Base-by-base conservation (phyloP, 2,113 vertebrate species). In the Saimiri boliviensis region DNA sequence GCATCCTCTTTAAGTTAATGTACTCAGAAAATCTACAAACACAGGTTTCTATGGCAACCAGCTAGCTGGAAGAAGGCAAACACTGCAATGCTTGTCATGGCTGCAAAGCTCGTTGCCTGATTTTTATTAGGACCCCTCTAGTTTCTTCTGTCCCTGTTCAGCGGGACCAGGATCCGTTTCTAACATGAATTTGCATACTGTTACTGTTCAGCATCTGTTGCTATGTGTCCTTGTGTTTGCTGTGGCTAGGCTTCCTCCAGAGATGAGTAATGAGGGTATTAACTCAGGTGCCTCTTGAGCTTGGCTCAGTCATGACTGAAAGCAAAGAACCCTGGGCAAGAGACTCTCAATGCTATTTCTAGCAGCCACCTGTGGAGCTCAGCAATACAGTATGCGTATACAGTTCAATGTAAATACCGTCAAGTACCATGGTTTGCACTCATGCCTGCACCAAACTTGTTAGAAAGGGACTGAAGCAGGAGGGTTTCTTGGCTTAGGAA, bases 21-120 rank as follows among this genome's bases (percentile, higher is more conserved):
- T 42, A 92, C 95, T 95, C 63, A 81, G 76, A 93, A 92, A 83
- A 56, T 19, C 95, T 73, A 88, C 66, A 84, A 90, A 92, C 71
- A 25, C 60, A 21, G 81, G 97, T 98, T 97, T 96, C 97, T 82
- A 97, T 98, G 97, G 96, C 97, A 97, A 98, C 97, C 85, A 58
- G 32, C 19, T 92, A 96, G 93, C 95, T 56, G 92, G 92, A 84
- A 95, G 77, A 93, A 95, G 92, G 92, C 92, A 30, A 96, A 66
- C 11, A 16, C 87, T 92, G 49, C 54, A 71, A 56, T 56, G 95
- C 83, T 95, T 85, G 83, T 84, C 45, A 32, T 87, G 84, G 93
- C 76, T 93, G 92, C 17, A 25, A 95, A 96, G 81, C 92, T 90
- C 7, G 0, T 4, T 93, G 80, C 81, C 93, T 97, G 92, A 96